These are phyloP conservation scores for Morinoia aosen DNA, from an alignment of 2,888 invertebrate species.

Conservation along the genomic window DNA sequence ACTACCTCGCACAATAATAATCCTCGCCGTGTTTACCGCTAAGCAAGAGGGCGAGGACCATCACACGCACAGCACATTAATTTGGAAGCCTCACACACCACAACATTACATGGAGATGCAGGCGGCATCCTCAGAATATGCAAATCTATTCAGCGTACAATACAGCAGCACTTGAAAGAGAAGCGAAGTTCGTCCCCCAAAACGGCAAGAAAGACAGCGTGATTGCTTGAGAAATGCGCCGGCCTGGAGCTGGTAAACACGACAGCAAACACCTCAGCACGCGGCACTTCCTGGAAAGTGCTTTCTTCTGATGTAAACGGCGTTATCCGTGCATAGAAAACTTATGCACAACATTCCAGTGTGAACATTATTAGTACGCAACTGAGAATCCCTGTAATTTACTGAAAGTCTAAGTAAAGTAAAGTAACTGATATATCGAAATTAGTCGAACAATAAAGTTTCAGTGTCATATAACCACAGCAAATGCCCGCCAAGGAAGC, in stretches of 20 bases:
- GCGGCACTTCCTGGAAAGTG: neutral
- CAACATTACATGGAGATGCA: neutral
- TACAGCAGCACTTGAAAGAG: neutral
- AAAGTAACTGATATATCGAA: neutral
- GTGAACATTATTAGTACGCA: neutral
- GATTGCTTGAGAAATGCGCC: neutral
- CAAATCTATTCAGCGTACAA: neutral
- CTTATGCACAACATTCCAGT: neutral
- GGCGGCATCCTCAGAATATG: neutral
- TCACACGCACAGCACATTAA: neutral
- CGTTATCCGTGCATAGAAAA: too few relatives aligned
- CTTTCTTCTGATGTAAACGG: neutral
- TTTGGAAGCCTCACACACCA: neutral
- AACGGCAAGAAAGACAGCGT: neutral
- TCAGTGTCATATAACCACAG: neutral
- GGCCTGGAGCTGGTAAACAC: neutral
- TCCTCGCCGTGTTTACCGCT: neutral
- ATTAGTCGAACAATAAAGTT: neutral
- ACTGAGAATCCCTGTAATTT: neutral
- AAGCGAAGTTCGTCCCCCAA: neutral
- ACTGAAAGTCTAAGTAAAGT: neutral
- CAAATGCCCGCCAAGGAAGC: neutral
- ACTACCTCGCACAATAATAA: neutral
- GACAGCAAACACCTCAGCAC: neutral
- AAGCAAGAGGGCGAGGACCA: neutral